Evolutionary conservation across 2,797 vertebrate genomes (phyloP).

Genomic region (Heteromormyrus szaboi): DNA sequence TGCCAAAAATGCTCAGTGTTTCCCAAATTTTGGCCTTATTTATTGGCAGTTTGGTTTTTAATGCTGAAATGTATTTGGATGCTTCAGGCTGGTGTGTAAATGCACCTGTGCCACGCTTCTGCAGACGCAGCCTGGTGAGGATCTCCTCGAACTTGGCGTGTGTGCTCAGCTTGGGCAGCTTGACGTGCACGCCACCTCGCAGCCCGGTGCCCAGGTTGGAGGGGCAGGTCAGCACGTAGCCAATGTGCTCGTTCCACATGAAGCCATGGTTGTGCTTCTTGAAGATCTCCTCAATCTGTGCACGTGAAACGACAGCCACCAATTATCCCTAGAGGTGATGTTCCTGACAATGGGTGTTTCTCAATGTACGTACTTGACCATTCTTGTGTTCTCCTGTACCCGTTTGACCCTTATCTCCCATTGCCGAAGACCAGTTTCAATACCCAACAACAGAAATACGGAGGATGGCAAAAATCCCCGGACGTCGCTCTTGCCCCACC

Average conservation of each 20-base stretch:
- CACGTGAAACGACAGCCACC: neutral
- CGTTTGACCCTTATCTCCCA: neutral
- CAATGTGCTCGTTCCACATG: constrained; percentile 78
- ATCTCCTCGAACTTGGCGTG: constrained; percentile 77
- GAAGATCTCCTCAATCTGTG: constrained; percentile 75
- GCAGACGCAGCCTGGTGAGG: constrained; percentile 72
- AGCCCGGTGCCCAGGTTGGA: constrained; percentile 78
- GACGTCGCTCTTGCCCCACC: neutral
- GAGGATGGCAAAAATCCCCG: neutral
- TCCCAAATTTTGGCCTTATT: neutral
- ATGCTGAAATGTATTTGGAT: neutral
- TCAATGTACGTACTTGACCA: neutral
- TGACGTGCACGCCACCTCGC: constrained; percentile 75
- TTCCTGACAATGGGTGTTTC: neutral
- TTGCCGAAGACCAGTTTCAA: neutral
- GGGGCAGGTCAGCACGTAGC: constrained; percentile 75
- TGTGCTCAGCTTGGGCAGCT: constrained; percentile 71
- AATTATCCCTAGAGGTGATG: neutral
- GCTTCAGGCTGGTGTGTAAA: neutral
- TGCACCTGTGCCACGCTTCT: constrained; percentile 77
- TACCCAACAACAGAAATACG: neutral
- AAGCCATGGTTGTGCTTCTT: constrained; percentile 73
- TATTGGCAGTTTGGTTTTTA: neutral
- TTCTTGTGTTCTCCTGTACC: neutral
- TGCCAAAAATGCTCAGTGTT: neutral